Conservation (phyloP, 2,113 vertebrate genomes). For the Hydrolagus affinis region DNA sequence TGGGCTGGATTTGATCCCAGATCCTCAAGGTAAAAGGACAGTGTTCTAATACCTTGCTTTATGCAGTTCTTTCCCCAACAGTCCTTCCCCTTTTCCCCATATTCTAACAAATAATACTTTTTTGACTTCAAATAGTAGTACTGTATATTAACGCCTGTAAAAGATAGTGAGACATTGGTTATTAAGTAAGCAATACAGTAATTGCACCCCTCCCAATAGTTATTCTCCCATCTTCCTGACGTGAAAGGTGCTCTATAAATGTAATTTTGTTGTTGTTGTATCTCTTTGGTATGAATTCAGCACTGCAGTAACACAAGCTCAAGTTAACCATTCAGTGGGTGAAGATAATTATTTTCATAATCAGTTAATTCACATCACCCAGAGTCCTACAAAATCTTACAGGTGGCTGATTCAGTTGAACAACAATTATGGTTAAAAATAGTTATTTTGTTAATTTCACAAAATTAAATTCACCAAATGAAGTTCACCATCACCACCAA, state of each 20-base stretch:
- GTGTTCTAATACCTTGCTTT: neutral
- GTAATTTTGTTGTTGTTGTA: no score
- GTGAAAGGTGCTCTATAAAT: no score
- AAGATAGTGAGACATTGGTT: no score
- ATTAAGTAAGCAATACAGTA: neutral
- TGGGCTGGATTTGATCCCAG: constrained; percentile 2
- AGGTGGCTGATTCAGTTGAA: neutral
- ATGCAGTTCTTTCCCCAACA: neutral
- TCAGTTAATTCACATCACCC: neutral
- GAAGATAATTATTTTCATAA: neutral
- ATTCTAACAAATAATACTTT: neutral
- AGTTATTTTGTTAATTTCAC: no score
- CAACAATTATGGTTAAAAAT: no score
- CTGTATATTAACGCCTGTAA: neutral
- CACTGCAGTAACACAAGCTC: neutral
- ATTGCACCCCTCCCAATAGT: neutral
- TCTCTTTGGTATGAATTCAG: neutral
- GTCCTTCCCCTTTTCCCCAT: neutral
- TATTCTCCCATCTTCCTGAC: no score
- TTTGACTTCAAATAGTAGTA: neutral
- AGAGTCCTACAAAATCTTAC: neutral
- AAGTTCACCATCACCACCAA: no score
- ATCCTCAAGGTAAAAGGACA: neutral
- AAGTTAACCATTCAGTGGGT: neutral
- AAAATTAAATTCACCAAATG: no score